Evolutionary conservation across 2,797 vertebrate species (phyloP), one percentile per base, ranked within the genome.

Genomic region (Podargus strigoides): DNA sequence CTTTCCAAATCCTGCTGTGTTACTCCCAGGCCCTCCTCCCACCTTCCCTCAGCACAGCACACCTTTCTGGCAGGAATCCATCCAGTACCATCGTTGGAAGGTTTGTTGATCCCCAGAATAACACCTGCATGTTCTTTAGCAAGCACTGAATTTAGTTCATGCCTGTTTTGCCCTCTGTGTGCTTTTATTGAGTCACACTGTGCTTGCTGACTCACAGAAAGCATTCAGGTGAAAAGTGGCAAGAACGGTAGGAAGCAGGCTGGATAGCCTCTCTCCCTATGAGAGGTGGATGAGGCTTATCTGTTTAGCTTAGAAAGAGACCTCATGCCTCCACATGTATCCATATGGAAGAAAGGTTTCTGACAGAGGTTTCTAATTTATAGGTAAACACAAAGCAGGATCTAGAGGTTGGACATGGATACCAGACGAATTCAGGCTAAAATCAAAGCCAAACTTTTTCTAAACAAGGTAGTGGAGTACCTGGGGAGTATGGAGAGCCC

Each of bases 151-250:
- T 94, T 92, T 67, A 93, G 85, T 94, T 84, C 55, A n/a, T 14
- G 55, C 44, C 36, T 90, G 73, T 73, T 96, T 88, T 56, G 69
- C 66, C 66, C 59, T 52, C 8, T 2, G 10, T 59, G 52, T 88
- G 10, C 70, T 84, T 86, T 77, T 39, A 55, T 26, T 93, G 92
- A 94, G 85, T 96, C 89, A 95, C 58, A 62, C 32, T 14, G 37
- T 46, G 28, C 76, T 68, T 90, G 87, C 89, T 96, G 94, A 95
- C 69, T 95, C 89, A 95, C 69, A 79, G 79, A 95, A 78, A 76
- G 59, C 73, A 75, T 53, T 91, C 73, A 41, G 47, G 70, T 88
- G 62, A 78, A 95, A 94, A 93, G 50, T 37, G 36, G 79, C 42
- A 93, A 91, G 85, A 95, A 87, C 27, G 49, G 67, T 49, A 75